A percentile compares a stretch with the other conserved stretches of the same genome.
phyloP scores from a whole-genome alignment of 1,140 invertebrate species.

The Micrasema longulum region DNA sequence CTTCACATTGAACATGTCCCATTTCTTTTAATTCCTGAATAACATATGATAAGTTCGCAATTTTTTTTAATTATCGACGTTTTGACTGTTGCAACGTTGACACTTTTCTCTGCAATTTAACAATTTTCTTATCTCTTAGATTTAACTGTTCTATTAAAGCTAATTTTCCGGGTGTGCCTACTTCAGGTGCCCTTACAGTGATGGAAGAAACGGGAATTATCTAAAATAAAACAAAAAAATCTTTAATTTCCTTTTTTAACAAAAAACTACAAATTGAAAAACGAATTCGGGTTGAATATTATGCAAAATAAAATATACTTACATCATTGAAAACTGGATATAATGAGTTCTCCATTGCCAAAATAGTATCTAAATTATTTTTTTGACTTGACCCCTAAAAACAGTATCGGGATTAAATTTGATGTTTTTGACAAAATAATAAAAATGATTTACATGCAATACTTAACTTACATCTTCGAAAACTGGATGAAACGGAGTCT shows the following conservation, averaged over 20 bases:
- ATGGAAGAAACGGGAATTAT: not conserved
- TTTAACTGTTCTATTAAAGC: not conserved
- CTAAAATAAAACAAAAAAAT: no score
- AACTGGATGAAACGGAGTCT: no score
- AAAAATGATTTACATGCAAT: no score
- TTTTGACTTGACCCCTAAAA: no score
- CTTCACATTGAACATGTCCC: not conserved
- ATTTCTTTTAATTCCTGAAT: not conserved
- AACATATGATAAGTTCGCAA: not conserved
- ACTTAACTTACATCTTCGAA: no score
- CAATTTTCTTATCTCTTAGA: no score
- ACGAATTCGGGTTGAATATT: not conserved
- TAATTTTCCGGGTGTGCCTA: not conserved
- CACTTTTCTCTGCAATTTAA: not conserved
- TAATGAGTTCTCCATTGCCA: not conserved
- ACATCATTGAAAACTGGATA: not conserved
- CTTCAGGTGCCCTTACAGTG: not conserved
- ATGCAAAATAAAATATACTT: not conserved
- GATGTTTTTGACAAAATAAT: no score
- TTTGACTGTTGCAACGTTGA: not conserved
- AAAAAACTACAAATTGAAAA: no score
- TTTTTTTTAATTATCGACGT: not conserved
- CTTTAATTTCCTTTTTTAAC: no score
- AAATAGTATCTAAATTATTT: no score
- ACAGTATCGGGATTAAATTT: no score